Percentiles rank a stretch among this genome's conserved stretches.
These are phyloP conservation scores for Esox niger DNA, from an alignment of 2,113 vertebrate species.

Conservation along the genomic window DNA sequence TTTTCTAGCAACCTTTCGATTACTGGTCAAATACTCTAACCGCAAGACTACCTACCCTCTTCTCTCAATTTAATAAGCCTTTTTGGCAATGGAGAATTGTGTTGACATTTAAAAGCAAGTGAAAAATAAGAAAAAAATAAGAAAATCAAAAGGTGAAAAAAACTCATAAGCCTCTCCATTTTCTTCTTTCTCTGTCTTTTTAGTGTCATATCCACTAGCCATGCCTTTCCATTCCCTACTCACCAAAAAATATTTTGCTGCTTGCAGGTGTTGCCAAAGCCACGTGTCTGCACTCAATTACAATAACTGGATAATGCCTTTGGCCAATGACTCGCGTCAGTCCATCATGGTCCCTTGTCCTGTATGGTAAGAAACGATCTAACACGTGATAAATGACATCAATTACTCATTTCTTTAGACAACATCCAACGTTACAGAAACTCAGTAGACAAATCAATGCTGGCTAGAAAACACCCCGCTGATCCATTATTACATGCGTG, in stretches of 20 bases:
- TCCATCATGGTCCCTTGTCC: constrained; percentile 26
- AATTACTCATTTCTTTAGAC: constrained; percentile 73
- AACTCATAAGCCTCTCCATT: too few relatives aligned
- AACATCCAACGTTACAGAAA: constrained; percentile 46
- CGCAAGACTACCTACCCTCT: too few relatives aligned
- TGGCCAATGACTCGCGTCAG: constrained; percentile 62
- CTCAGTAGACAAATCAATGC: constrained; percentile 56
- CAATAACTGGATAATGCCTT: constrained; percentile 53
- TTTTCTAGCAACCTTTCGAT: too few relatives aligned
- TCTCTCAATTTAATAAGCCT: too few relatives aligned
- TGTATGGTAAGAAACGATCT: constrained; percentile 50
- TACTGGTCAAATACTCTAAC: too few relatives aligned
- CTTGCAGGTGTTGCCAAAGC: constrained; percentile 75
- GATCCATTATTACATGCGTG: constrained; percentile 56
- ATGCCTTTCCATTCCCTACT: background rate
- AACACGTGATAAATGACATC: constrained; percentile 76
- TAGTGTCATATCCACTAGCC: too few relatives aligned
- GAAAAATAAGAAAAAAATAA: too few relatives aligned
- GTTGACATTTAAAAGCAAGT: too few relatives aligned
- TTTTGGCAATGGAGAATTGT: too few relatives aligned
- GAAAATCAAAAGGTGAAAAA: too few relatives aligned
- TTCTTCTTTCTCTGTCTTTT: too few relatives aligned
- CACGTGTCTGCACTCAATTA: constrained; percentile 69
- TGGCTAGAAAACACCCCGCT: constrained; percentile 55
- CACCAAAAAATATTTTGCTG: constrained; percentile 23